Base-by-base conservation (phyloP, 2,113 vertebrate species). In the Bubo bubo region DNA sequence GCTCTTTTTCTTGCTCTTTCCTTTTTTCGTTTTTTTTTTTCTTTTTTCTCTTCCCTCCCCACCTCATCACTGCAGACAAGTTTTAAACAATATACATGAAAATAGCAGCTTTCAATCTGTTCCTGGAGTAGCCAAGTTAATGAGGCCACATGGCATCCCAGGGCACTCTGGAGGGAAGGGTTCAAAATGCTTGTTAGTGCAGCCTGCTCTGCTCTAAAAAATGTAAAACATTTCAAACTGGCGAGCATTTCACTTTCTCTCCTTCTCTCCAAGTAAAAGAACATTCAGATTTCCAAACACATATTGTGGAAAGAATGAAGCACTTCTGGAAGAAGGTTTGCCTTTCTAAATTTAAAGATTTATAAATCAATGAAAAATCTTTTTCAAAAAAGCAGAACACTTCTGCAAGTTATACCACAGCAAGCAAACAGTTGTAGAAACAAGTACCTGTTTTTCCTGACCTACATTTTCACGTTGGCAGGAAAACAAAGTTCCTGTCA, bases 381-480 rank as follows among this genome's bases (percentile, higher is more conserved):
- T 43, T 34, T 47, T 73, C 8, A 22, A 67, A 74, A 50, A 63
- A 76, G 35, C 15, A 76, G 47, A 77, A 58, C 23, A 8, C n/a
- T 86, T 23, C 75, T 4, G 5, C 0, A 8, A 73, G n/a, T 41
- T 70, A 34, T 2, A 73, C 37, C 67, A 27, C 72, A 94, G 82
- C 50, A 16, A 68, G 26, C 20, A 49, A 63, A 34, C 72, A 49
- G 49, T 17, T 89, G 89, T 21, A 77, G 84, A 81, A 95, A 95
- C 93, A 85, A 85, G 89, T 94, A 95, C 94, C 86, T 94, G 95
- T 88, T 97, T 96, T 92, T 95, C 95, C 95, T 94, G 95, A 95
- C 86, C 83, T 87, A 79, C 77, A 82, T 96, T 93, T 70, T 81
- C 73, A 60, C 58, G 73, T 7, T 95, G 95, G 97, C 91, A 96